A percentile compares a stretch with the other conserved stretches of the same genome.
These are phyloP conservation scores for Sapayoa aenigma DNA, from an alignment of 2,113 vertebrate species.

Conservation along the genomic window DNA sequence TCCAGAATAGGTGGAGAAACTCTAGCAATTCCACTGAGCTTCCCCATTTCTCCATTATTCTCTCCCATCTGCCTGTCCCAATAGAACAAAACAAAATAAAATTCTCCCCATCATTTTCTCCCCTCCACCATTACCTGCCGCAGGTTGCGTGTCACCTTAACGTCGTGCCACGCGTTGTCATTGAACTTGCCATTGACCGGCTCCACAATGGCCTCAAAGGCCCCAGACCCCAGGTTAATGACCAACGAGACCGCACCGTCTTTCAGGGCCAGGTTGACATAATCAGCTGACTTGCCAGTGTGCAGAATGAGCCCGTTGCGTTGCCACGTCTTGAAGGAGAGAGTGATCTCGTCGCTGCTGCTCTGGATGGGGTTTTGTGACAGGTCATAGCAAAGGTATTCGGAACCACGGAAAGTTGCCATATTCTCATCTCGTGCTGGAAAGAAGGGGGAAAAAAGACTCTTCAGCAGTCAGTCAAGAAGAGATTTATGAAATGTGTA, in stretches of 20 bases:
- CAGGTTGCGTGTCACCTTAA: conserved; percentile 98
- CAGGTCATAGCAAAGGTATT: conserved; percentile 97
- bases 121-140: conserved; percentile 91
- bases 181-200: conserved; percentile 99
- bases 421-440: conserved; percentile 93
- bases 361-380: conserved; percentile 98
- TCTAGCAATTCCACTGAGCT: neutral
- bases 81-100: neutral
- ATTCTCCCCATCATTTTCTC: conserved; percentile 1
- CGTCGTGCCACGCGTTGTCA: conserved; percentile 97
- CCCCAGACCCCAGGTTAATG: conserved; percentile 98
- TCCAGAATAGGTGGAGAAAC: neutral
- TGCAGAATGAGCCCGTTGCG: conserved; percentile 97
- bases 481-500: neutral
- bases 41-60: neutral
- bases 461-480: neutral
- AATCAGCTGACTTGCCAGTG: conserved; percentile 97
- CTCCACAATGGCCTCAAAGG: conserved; percentile 98
- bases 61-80: neutral
- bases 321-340: conserved; percentile 98
- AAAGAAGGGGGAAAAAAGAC: neutral
- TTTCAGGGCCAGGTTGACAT: conserved; percentile 97
- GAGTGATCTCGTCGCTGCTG: conserved; percentile 97
- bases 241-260: conserved; percentile 94
- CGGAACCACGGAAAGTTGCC: conserved; percentile 96